Base-by-base conservation (phyloP, 2,113 vertebrate genomes). In the Tragelaphus strepsiceros region DNA sequence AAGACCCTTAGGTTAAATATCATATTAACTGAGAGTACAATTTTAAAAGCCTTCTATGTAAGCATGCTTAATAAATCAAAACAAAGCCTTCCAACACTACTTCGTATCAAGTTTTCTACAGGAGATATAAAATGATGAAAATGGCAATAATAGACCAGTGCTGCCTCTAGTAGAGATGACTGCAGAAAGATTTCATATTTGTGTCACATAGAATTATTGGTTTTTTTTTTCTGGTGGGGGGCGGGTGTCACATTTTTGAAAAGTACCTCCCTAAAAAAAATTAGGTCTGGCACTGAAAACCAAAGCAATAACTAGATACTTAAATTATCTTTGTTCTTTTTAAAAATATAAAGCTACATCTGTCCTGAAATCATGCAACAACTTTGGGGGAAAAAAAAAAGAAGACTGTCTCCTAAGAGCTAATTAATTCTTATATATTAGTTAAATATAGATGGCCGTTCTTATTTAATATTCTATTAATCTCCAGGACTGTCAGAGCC, bases 301-400 rank as follows among this genome's bases (percentile, higher is more conserved):
- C 78, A 91, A 87, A 35, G 61, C 62, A 93, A 58, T n/a, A 61
- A 83, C 83, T 8, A 95, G 22, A 94, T 2, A 10, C 28, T 58
- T 84, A 96, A 88, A 95, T 92, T 59, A 94, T 81, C 59, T 64
- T 39, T 87, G 43, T 51, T 58, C 80, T 87, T 95, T 88, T 71
- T 53, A 82, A 81, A 98, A 96, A 96, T 43, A 96, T 30, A 96
- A 95, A 95, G 92, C 56, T 61, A 95, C 77, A 96, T 97, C 90
- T 96, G 92, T 39, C 82, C 67, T 77, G 71, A 61, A 95, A 92
- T 94, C 59, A 30, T n/a, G 28, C 67, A 86, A 94, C 88, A 96
- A 96, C 14, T 92, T 96, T 82, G 88, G 17, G 10, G 13, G 13
- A 0, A 6, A 17, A 24, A 49, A 39, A 39, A 32, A 61, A 62